These are phyloP conservation scores for Camptogramma bilineatum DNA, from an alignment of 2,888 invertebrate species.

Conservation along the genomic window DNA sequence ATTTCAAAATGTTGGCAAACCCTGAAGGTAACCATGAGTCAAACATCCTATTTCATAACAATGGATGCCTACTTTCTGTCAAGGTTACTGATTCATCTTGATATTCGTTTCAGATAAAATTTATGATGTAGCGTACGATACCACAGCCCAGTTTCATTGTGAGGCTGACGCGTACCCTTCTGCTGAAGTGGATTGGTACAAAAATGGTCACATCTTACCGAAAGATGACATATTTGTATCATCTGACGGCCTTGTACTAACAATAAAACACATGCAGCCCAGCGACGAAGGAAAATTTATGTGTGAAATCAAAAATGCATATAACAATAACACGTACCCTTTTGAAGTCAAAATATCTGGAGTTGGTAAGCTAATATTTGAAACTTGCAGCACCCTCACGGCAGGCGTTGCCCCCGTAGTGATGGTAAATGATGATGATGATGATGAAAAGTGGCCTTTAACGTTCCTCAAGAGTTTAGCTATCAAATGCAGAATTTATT, in stretches of 20 bases:
- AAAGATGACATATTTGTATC: conserved; percentile 12
- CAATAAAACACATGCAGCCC: conserved; percentile 11
- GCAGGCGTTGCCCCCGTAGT: too few species aligned
- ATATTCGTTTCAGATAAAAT: conserved; percentile 8
- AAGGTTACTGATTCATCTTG: neutral
- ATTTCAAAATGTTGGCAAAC: conserved; percentile 4
- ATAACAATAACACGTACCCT: neutral
- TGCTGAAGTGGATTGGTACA: conserved; percentile 25
- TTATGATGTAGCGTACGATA: conserved; percentile 3
- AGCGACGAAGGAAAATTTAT: conserved; percentile 14
- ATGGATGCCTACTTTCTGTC: neutral
- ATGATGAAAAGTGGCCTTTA: too few species aligned
- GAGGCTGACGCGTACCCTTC: conserved; percentile 25
- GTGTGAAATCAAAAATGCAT: conserved; percentile 14
- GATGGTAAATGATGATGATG: too few species aligned
- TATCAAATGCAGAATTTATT: too few species aligned
- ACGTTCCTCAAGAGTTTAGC: too few species aligned
- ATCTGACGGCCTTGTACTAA: conserved; percentile 12
- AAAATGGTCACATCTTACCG: conserved; percentile 8
- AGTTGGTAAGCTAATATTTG: conserved; percentile 15
- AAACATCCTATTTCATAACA: neutral
- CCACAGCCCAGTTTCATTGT: neutral
- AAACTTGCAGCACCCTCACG: too few species aligned
- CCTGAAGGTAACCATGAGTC: conserved; percentile 14
- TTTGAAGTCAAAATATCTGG: conserved; percentile 19